These are phyloP conservation scores for Rhea americana DNA, from an alignment of 2,113 vertebrate species.

Conservation along the genomic window DNA sequence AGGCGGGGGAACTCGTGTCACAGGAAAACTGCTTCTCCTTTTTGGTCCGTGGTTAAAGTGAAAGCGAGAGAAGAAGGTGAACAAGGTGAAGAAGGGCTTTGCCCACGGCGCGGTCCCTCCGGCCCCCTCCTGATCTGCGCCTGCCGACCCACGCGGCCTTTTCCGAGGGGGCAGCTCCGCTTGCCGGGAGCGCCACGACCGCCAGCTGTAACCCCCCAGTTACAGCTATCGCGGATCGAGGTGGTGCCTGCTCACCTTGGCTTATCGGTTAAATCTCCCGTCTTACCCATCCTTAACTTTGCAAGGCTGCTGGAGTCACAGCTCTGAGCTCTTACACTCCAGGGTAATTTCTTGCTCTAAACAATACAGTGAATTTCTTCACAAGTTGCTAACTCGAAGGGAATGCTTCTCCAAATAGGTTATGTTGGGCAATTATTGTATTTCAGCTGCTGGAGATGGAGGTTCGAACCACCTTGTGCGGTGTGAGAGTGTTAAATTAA, in stretches of 20 bases:
- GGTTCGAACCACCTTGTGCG: not conserved
- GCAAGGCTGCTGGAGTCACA: not conserved
- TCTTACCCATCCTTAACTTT: not conserved
- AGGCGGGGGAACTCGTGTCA: not conserved
- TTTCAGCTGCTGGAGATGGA: not conserved
- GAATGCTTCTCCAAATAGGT: not conserved
- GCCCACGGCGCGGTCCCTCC: not conserved
- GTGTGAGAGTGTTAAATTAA: not conserved
- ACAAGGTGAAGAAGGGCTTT: not conserved
- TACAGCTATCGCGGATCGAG: not conserved
- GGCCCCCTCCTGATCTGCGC: not conserved
- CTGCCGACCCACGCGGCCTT: not conserved
- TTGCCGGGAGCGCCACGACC: not conserved
- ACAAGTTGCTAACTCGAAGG: not conserved
- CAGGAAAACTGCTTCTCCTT: not conserved
- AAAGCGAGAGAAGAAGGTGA: not conserved
- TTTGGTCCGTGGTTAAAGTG: not conserved
- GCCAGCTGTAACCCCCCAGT: not conserved
- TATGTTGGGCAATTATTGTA: not conserved
- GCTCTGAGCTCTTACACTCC: not conserved
- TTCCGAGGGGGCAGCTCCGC: not conserved
- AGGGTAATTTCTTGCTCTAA: conserved; percentile 39
- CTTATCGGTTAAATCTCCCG: not conserved
- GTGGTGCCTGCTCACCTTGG: not conserved
- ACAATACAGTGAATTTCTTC: conserved; percentile 9